phyloP scores from a whole-genome alignment of 2,113 vertebrate species.

The Caracal caracal region DNA sequence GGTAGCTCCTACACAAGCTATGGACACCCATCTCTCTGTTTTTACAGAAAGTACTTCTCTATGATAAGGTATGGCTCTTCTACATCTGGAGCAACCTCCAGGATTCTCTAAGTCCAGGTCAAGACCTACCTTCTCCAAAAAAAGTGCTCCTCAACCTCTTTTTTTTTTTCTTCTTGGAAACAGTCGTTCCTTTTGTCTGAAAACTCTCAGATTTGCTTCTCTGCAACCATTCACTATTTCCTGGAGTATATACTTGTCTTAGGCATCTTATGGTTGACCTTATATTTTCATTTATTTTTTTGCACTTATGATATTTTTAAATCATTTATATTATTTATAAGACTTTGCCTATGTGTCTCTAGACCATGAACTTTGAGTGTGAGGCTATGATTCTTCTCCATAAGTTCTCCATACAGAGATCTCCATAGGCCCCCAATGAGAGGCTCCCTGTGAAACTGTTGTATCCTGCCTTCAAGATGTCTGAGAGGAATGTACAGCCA shows the following conservation, averaged over 20 bases:
- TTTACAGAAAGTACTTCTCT: background rate
- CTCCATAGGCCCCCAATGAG: rapidly evolving
- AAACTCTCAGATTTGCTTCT: background rate
- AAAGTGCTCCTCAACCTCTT: background rate
- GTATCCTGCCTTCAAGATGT: background rate
- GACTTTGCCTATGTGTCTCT: background rate
- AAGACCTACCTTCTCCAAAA: background rate
- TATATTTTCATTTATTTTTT: background rate
- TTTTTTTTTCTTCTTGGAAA: background rate
- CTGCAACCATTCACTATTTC: background rate
- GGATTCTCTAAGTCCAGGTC: background rate
- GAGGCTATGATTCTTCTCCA: background rate
- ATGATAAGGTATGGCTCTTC: background rate
- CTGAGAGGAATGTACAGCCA: background rate
- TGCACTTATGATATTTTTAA: background rate
- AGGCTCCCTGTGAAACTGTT: background rate
- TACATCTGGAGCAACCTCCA: background rate
- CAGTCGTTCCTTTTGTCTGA: background rate
- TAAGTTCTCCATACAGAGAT: background rate
- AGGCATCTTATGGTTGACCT: background rate
- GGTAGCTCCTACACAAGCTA: background rate
- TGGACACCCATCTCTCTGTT: background rate
- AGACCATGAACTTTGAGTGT: background rate
- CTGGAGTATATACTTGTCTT: background rate
- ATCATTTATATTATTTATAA: background rate